Conservation (phyloP, 2,113 vertebrate genomes). For the Eudyptes chrysolophus region DNA sequence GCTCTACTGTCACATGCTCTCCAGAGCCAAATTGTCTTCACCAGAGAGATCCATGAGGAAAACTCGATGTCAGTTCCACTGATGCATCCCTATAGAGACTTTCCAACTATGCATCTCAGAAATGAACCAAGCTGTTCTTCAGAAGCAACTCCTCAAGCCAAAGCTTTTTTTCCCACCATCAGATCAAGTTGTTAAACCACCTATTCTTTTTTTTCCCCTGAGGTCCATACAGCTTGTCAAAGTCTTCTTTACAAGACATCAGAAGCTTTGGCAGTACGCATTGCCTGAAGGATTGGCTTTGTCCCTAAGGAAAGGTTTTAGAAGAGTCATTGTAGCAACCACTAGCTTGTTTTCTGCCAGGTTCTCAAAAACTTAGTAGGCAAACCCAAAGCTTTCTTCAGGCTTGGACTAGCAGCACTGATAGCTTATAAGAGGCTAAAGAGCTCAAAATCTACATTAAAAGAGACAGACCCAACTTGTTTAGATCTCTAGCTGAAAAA, state of each 20-base stretch:
- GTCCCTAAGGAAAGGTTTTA: not conserved
- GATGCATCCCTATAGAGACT: not conserved
- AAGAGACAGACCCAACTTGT: not conserved
- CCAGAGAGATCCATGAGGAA: not conserved
- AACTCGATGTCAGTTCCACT: not conserved
- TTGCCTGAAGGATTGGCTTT: not conserved
- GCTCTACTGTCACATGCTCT: not conserved
- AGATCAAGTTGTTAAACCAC: not conserved
- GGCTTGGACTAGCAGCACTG: not conserved
- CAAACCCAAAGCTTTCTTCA: not conserved
- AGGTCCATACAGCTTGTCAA: not conserved
- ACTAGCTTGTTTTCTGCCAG: not conserved
- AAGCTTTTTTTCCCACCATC: not conserved
- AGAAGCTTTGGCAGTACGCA: not conserved
- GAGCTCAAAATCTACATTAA: not conserved
- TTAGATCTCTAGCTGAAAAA: not conserved
- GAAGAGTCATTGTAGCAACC: not conserved
- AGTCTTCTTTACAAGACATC: not conserved
- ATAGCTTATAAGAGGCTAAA: not conserved
- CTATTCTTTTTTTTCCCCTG: not conserved
- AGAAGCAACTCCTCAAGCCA: not conserved
- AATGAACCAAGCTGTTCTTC: not conserved
- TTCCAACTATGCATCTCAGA: not conserved
- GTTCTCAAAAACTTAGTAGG: not conserved
- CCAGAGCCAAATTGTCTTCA: not conserved